These are phyloP conservation scores for Oryctolagus cuniculus DNA, from an alignment of 2,113 vertebrate species.

Conservation along the genomic window mOryCun1.1 NC_091451.1:35461001-35461500, in stretches of 20 bases:
- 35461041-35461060: conserved; percentile 65
- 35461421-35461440: not conserved
- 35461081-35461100: conserved; percentile 61
- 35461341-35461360: not conserved
- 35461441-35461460: not conserved
- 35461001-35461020: conserved; percentile 48
- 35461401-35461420: not conserved
- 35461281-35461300: not conserved
- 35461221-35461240: not conserved
- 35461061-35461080: conserved; percentile 47
- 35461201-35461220: not conserved
- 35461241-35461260: not conserved
- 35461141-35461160: conserved; percentile 33
- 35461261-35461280: not conserved
- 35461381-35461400: not conserved
- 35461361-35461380: not conserved
- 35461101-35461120: conserved; percentile 30
- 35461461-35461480: not conserved
- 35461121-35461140: conserved; percentile 4
- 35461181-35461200: not conserved
- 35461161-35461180: conserved; percentile 27
- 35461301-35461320: too few species aligned
- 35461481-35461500: conserved; percentile 70
- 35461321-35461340: not conserved
- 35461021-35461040: conserved; percentile 39